A percentile compares a stretch with the other conserved stretches of the same genome.
Evolutionary conservation across 2,888 invertebrate genomes (phyloP).

Genomic region (Lissocephala sabroskyi): DNA sequence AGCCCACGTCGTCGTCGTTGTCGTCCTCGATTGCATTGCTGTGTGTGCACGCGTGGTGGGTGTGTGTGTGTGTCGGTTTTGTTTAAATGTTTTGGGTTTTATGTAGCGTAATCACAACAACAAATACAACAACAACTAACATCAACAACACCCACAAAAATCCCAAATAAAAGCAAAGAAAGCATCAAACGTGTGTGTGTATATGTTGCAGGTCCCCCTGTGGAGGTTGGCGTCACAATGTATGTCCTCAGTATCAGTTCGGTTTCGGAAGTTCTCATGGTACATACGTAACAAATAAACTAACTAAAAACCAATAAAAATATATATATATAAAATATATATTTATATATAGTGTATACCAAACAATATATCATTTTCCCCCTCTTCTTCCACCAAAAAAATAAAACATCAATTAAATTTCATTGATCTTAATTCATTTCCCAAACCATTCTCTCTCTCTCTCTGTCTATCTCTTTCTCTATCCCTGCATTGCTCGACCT

Average conservation of each 20-base stretch:
- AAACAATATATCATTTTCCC: constrained; percentile 20
- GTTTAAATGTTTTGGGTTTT: constrained; percentile 24
- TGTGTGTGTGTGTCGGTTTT: constrained; percentile 1
- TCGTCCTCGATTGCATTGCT: no score
- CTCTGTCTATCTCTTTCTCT: constrained; percentile 18
- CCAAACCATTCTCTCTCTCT: constrained; percentile 19
- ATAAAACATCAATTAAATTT: constrained; percentile 21
- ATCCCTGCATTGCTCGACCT: constrained; percentile 22
- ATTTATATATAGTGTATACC: constrained; percentile 25
- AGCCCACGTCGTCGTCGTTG: no score
- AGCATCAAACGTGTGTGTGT: constrained; percentile 69
- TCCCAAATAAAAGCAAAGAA: constrained; percentile 27
- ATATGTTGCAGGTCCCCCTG: constrained; percentile 92
- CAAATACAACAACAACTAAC: constrained; percentile 19
- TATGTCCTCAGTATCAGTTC: constrained; percentile 98
- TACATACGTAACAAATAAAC: constrained; percentile 74
- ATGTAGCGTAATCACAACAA: constrained; percentile 17
- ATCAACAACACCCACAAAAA: constrained; percentile 21
- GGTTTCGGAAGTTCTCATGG: constrained; percentile 99
- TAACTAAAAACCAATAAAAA: constrained; percentile 22
- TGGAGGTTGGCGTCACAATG: constrained; percentile 98
- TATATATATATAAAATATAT: constrained; percentile 19
- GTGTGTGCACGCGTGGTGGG: constrained; percentile 18
- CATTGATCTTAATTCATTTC: constrained; percentile 34
- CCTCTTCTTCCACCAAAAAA: constrained; percentile 20